Evolutionary conservation across 2,888 invertebrate species (phyloP).

Genomic region (Ceriagrion tenellum): DNA sequence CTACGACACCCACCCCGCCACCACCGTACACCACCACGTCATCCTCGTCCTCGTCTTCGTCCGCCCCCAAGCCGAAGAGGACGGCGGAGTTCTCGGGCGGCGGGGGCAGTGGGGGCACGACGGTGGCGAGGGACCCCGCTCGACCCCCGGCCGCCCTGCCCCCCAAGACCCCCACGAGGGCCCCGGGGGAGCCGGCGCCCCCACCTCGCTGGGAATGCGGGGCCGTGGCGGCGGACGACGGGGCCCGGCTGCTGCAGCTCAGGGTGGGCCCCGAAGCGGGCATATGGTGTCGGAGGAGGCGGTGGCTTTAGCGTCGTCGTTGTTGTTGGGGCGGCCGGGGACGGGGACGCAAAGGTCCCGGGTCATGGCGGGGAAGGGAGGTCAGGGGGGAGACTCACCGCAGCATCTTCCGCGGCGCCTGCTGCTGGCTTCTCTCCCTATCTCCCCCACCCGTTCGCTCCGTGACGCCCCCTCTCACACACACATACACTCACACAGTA

Average conservation of each 20-base stretch:
- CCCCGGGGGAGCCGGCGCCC: conserved; percentile 58
- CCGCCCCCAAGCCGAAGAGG: neutral
- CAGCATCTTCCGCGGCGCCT: conserved; percentile 50
- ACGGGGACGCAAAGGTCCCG: neutral
- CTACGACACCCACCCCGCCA: neutral
- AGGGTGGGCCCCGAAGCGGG: conserved; percentile 55
- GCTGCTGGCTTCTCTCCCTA: neutral
- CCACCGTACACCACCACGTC: neutral
- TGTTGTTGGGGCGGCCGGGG: neutral
- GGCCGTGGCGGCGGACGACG: conserved; percentile 67
- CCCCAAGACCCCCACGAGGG: conserved; percentile 54
- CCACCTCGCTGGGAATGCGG: conserved; percentile 62
- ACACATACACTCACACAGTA: neutral
- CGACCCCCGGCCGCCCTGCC: neutral
- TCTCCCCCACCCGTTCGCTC: neutral
- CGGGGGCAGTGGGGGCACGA: neutral
- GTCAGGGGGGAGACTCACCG: conserved; percentile 4
- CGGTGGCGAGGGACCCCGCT: neutral
- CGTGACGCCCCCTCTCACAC: no score
- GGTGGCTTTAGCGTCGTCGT: neutral
- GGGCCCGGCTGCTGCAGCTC: conserved; percentile 37
- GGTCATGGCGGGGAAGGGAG: conserved; percentile 14
- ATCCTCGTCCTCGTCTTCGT: conserved; percentile 15
- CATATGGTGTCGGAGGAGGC: conserved; percentile 24
- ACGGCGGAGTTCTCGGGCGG: conserved; percentile 36